Evolutionary conservation across 2,888 invertebrate genomes (phyloP), one percentile per base, ranked within the genome.

Genomic region (Panopea generosa): DNA sequence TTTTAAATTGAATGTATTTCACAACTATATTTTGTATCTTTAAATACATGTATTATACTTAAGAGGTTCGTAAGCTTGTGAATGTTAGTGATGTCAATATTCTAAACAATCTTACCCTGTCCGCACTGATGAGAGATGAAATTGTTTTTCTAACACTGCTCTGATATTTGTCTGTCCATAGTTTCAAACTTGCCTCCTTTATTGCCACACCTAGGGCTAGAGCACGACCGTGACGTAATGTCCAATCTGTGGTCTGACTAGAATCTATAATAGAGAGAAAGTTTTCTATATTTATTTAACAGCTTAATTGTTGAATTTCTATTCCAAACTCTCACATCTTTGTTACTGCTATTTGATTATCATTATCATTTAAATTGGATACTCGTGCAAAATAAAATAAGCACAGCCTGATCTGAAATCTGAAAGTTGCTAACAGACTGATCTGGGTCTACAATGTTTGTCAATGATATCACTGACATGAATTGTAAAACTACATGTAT

Each of bases 151-250:
- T 95, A 26, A 98, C 94, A 91, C 95, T 95, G 40, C 95, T 95
- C 86, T 95, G 94, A 85, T 95, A 95, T 80, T 95, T 95, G 2
- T 94, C 94, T 2, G 94, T 94, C 92, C 96, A 95, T 18, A 97
- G 90, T 26, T 94, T 93, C 14, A 93, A 93, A 0, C 97, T 95
- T 0, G 96, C 95, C 93, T 97, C 97, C 92, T 98, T 98, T 60
- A 98, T 93, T 2, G 96, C 96, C 2, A 98, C 97, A 89, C 96
- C 96, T 9, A 98, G 94, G 0, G 97, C 96, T 24, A 96, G 95
- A 57, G 96, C 96, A 76, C 97, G 94, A 0, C 97, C 98, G 93
- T 98, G 98, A 63, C 95, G 94, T 43, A 96, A 92, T 56, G 94
- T 94, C 95, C 95, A 95, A 59, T 76, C 76, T 27, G 33, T 22